Evolutionary conservation across 1,140 invertebrate genomes (phyloP).

Genomic region (Oscheius sp.): DNA sequence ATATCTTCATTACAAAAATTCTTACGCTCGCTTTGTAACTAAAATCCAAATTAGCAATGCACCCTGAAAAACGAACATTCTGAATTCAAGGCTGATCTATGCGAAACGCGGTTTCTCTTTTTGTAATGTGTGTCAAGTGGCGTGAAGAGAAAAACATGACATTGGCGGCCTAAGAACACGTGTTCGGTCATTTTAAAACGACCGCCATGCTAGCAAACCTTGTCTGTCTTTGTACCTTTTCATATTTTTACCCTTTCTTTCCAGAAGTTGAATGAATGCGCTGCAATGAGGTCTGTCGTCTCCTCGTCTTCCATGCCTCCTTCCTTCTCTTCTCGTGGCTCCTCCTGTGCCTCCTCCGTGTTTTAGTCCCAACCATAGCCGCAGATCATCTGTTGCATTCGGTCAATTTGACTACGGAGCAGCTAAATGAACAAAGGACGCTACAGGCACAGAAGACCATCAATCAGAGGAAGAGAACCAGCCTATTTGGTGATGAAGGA

Average conservation of each 20-base stretch:
- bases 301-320: background rate
- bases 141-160: too few species aligned
- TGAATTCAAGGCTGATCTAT: too few species aligned
- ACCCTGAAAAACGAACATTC: too few species aligned
- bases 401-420: background rate
- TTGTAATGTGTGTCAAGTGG: too few species aligned
- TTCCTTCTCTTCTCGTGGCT: background rate
- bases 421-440: background rate
- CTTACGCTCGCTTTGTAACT: too few species aligned
- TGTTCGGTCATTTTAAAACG: too few species aligned
- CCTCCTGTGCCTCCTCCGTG: background rate
- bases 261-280: constrained; percentile 5
- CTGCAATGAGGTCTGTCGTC: background rate
- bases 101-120: too few species aligned
- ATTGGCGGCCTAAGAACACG: too few species aligned
- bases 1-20: too few species aligned
- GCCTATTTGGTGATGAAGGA: background rate
- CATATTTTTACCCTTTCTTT: background rate
- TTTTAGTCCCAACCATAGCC: background rate
- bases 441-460: background rate
- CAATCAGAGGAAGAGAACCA: too few species aligned
- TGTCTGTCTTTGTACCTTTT: background rate
- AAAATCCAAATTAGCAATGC: too few species aligned
- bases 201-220: too few species aligned
- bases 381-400: background rate